Percentiles rank a stretch among this genome's conserved stretches.
Conservation (phyloP, 2,113 vertebrate species). For the Brachypteracias leptosomus region DNA sequence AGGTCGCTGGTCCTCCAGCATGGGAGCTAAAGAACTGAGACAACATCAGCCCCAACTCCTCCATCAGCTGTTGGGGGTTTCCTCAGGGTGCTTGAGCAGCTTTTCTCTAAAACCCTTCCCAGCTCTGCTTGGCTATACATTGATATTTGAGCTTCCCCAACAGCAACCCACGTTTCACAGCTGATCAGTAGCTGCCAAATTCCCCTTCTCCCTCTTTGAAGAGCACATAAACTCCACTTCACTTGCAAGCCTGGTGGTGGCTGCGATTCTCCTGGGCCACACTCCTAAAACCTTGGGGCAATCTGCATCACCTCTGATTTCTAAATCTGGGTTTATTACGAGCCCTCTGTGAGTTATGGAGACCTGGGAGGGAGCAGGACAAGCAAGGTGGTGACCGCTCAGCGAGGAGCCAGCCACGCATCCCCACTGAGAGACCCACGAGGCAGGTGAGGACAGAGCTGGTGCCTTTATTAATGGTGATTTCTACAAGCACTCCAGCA, state of each 20-base stretch:
- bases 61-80: background rate
- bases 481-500: background rate
- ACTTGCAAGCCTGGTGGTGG: background rate
- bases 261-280: background rate
- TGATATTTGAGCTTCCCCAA: background rate
- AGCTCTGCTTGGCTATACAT: background rate
- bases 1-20: background rate
- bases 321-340: background rate
- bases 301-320: background rate
- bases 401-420: background rate
- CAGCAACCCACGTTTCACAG: background rate
- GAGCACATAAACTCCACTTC: background rate
- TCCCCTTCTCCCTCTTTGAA: background rate
- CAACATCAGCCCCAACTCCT: background rate
- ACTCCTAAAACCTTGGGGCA: fast-evolving
- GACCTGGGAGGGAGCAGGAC: background rate
- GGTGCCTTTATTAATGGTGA: background rate
- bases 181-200: background rate
- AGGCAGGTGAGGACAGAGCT: background rate
- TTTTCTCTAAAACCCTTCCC: background rate
- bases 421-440: background rate
- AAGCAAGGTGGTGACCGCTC: background rate
- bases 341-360: background rate
- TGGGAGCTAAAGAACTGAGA: background rate
- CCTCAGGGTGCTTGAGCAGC: background rate